phyloP scores from a whole-genome alignment of 2,797 vertebrate genomes.

The Cichlasoma orientale region DNA sequence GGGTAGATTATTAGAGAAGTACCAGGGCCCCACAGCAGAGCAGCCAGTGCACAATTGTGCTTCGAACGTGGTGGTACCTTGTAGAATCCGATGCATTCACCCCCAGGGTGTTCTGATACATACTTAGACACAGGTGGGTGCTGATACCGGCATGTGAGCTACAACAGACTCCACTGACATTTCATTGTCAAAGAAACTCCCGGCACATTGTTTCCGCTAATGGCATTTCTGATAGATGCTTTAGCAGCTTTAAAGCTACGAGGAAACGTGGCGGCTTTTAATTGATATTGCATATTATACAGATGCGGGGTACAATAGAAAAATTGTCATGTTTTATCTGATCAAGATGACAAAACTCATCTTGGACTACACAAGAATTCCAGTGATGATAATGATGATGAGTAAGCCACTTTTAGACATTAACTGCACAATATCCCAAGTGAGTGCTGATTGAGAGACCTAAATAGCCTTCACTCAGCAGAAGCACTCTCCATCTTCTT shows the following conservation, averaged over 20 bases:
- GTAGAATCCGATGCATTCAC: constrained; percentile 67
- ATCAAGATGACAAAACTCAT: not conserved
- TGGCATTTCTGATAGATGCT: constrained; percentile 38
- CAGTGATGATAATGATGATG: not conserved
- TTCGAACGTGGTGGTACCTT: constrained; percentile 55
- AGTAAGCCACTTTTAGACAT: not conserved
- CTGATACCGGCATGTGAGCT: constrained; percentile 65
- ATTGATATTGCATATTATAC: not conserved
- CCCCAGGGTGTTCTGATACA: constrained; percentile 69
- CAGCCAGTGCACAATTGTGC: constrained; percentile 72
- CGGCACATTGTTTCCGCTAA: constrained; percentile 61
- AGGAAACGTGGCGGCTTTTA: constrained; percentile 6
- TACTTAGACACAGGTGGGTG: constrained; percentile 76
- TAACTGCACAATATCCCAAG: not conserved
- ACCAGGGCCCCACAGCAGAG: constrained; percentile 72
- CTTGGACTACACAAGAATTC: not conserved
- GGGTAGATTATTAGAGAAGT: constrained; percentile 81
- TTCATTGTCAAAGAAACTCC: constrained; percentile 62
- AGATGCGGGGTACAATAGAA: not conserved
- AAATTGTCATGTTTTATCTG: not conserved
- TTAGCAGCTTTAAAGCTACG: constrained; percentile 3
- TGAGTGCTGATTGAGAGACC: not conserved
- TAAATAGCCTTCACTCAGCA: constrained; percentile 1
- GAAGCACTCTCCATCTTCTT: not conserved
- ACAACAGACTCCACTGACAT: constrained; percentile 64